Percentiles rank a stretch among this genome's conserved stretches.
These are phyloP conservation scores for Glandiceps talaboti DNA, from an alignment of 53 echinoderm and acorn worm species.

Conservation along the genomic window DNA sequence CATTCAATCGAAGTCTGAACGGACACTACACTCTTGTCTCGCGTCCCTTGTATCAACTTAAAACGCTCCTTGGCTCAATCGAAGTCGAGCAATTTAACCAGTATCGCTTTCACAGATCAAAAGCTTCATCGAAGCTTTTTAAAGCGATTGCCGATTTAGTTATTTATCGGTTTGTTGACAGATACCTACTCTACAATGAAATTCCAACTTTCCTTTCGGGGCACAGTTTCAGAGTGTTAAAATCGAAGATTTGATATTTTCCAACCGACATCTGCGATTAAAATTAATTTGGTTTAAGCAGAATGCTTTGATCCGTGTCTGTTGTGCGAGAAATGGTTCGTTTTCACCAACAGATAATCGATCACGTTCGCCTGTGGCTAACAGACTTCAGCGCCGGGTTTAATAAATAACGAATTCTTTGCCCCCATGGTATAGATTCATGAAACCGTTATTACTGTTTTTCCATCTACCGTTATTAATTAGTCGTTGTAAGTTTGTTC, in stretches of 20 bases:
- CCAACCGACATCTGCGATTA: neutral
- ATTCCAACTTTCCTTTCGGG: neutral
- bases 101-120: neutral
- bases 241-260: neutral
- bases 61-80: too few species aligned
- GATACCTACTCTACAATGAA: neutral
- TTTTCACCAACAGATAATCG: neutral
- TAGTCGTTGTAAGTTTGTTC: too few species aligned
- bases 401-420: too few species aligned
- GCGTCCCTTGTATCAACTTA: too few species aligned
- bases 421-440: too few species aligned
- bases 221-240: neutral
- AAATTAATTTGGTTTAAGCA: neutral
- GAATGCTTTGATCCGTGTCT: neutral
- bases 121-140: neutral
- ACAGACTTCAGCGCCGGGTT: too few species aligned
- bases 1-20: too few species aligned
- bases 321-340: neutral
- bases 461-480: too few species aligned
- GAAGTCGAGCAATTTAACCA: too few species aligned
- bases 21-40: too few species aligned
- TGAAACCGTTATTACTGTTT: too few species aligned
- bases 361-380: neutral
- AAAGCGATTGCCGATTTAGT: neutral
- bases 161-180: neutral